Evolutionary conservation across 2,797 vertebrate genomes (phyloP).

Genomic region (Acanthopagrus latus): DNA sequence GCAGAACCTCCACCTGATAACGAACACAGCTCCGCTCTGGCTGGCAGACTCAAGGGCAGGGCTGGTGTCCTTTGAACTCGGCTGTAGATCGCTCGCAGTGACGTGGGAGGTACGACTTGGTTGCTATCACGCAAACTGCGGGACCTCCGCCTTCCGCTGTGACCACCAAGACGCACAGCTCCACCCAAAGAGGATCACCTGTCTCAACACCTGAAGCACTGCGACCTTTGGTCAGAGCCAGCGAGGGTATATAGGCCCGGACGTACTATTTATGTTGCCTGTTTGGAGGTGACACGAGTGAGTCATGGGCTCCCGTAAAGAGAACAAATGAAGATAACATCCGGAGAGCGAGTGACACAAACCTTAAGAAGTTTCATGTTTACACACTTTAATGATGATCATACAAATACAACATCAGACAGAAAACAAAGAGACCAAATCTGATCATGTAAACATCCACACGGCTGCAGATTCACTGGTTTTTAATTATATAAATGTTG

Average conservation of each 20-base stretch:
- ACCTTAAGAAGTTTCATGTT: neutral
- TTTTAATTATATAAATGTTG: neutral
- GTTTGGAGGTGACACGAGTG: conserved; percentile 34
- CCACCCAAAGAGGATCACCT: conserved; percentile 66
- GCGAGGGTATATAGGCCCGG: conserved; percentile 20
- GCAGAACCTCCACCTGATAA: conserved; percentile 74
- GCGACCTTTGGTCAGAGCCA: conserved; percentile 80
- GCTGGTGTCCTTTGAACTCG: conserved; percentile 81
- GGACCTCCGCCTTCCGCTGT: conserved; percentile 49
- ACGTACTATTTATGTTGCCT: conserved; percentile 44
- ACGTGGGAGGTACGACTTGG: conserved; percentile 58
- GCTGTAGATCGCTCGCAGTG: conserved; percentile 48
- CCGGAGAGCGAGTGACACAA: neutral
- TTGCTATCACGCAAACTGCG: conserved; percentile 53
- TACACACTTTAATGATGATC: conserved; percentile 34
- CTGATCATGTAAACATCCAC: conserved; percentile 3
- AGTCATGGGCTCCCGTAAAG: conserved; percentile 34
- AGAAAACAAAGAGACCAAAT: neutral
- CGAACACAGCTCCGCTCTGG: conserved; percentile 48
- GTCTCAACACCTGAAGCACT: conserved; percentile 62
- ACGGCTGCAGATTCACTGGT: conserved; percentile 5
- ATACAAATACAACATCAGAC: neutral
- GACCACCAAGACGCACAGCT: conserved; percentile 40
- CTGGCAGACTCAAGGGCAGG: conserved; percentile 70
- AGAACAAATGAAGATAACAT: conserved; percentile 1